Conservation (phyloP, 1,140 invertebrate species). For the Drosophila seguyi region DNA sequence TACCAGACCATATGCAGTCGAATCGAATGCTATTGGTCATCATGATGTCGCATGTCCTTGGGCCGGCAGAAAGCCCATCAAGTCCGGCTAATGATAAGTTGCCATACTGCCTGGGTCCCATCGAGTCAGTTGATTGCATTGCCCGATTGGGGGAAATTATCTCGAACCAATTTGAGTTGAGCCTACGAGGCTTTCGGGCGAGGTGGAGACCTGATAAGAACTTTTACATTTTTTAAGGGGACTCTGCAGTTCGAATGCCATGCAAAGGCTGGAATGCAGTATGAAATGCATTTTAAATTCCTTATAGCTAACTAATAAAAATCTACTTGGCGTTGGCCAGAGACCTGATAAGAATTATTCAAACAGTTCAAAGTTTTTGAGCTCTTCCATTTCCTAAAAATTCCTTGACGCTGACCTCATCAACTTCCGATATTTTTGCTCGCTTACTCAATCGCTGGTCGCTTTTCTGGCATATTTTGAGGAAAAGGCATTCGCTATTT, state of each 20-base stretch:
- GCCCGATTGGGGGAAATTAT: slow-evolving; percentile 44
- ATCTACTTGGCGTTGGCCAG: neutral
- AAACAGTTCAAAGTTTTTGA: neutral
- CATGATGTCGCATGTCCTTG: slow-evolving; percentile 63
- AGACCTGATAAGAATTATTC: neutral
- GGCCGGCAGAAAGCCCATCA: slow-evolving; percentile 48
- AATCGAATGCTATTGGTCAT: slow-evolving; percentile 48
- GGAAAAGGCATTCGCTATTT: slow-evolving; percentile 27
- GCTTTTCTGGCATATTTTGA: slow-evolving; percentile 22
- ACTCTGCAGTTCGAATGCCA: neutral
- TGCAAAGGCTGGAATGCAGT: neutral
- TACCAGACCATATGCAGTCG: slow-evolving; percentile 29
- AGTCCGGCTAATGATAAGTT: slow-evolving; percentile 52
- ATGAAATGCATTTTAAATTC: neutral
- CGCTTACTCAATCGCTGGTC: slow-evolving; percentile 13
- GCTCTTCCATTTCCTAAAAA: neutral
- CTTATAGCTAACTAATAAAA: neutral
- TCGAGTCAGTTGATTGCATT: slow-evolving; percentile 45
- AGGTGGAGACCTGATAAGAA: slow-evolving; percentile 36
- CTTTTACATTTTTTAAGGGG: neutral
- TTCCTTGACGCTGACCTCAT: neutral
- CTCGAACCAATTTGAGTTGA: slow-evolving; percentile 34
- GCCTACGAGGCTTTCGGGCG: slow-evolving; percentile 18
- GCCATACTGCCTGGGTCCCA: slow-evolving; percentile 30
- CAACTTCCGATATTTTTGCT: slow-evolving; percentile 10